These are phyloP conservation scores for Garrulus glandarius DNA, from an alignment of 2,797 vertebrate genomes.

Conservation along the genomic window DNA sequence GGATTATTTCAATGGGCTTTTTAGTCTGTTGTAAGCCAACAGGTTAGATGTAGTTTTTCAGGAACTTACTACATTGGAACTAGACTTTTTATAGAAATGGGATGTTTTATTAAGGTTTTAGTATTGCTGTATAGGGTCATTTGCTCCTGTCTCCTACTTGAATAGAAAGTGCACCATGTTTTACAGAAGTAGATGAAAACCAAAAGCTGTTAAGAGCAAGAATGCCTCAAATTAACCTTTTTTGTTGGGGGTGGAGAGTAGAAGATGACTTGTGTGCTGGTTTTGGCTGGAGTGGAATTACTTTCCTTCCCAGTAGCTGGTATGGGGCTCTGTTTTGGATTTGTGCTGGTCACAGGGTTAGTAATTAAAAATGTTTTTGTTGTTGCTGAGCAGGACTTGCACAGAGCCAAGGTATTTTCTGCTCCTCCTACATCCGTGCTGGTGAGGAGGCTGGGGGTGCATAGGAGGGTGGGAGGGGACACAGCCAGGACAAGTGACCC, in stretches of 20 bases:
- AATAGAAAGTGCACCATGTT: neutral
- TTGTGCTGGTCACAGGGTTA: neutral
- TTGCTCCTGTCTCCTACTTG: neutral
- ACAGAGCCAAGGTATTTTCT: neutral
- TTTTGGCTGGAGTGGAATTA: neutral
- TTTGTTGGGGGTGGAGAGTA: neutral
- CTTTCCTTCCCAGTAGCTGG: neutral
- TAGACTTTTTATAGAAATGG: neutral
- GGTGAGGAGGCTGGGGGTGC: neutral
- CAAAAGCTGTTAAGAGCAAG: neutral
- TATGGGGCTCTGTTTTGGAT: neutral
- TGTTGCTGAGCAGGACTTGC: neutral
- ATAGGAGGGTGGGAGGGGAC: neutral
- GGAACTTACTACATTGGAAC: neutral
- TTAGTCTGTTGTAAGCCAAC: neutral
- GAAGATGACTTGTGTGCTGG: neutral
- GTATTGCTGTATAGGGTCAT: neutral
- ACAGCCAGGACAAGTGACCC: neutral
- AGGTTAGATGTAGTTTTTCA: neutral
- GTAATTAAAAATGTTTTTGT: neutral
- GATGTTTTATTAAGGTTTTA: neutral
- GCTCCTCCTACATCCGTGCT: rapidly evolving
- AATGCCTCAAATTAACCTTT: neutral
- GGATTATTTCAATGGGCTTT: neutral
- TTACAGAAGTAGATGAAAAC: neutral